phyloP scores from a whole-genome alignment of 2,797 vertebrate species.

The Parambassis ranga region DNA sequence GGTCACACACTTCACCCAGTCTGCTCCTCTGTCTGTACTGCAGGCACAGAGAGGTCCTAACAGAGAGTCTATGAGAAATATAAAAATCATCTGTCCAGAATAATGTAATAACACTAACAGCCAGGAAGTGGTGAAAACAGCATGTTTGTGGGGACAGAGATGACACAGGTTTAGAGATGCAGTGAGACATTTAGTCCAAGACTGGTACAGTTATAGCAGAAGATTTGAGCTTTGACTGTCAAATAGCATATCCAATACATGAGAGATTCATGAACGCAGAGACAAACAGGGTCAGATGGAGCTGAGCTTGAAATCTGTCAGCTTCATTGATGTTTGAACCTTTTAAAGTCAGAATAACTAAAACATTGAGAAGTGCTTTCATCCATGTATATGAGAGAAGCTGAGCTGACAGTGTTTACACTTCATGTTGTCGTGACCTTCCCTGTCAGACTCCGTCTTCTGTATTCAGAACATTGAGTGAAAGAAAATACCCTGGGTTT shows the following conservation, averaged over 20 bases:
- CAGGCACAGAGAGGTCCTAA: not conserved
- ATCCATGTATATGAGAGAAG: not conserved
- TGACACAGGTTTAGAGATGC: constrained; percentile 7
- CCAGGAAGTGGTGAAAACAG: constrained; percentile 31
- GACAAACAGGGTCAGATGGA: not conserved
- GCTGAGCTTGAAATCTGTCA: not conserved
- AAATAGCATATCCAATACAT: too few species aligned
- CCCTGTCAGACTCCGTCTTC: too few species aligned
- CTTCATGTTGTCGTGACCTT: too few species aligned
- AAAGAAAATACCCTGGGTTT: too few species aligned
- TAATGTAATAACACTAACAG: constrained; percentile 24
- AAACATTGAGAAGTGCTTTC: not conserved
- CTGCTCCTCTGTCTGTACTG: too few species aligned
- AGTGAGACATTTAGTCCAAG: not conserved
- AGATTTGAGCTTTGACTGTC: too few species aligned
- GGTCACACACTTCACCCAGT: constrained; percentile 11
- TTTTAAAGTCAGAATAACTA: not conserved
- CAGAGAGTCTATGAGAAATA: constrained; percentile 26
- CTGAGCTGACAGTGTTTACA: not conserved
- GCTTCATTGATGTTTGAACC: not conserved
- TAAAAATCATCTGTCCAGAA: constrained; percentile 37
- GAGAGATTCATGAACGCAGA: not conserved
- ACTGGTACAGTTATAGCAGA: too few species aligned
- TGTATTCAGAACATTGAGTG: too few species aligned
- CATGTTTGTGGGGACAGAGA: constrained; percentile 26